These are phyloP conservation scores for Apis laboriosa DNA, from an alignment of 1,140 invertebrate species.

Conservation along the genomic window DNA sequence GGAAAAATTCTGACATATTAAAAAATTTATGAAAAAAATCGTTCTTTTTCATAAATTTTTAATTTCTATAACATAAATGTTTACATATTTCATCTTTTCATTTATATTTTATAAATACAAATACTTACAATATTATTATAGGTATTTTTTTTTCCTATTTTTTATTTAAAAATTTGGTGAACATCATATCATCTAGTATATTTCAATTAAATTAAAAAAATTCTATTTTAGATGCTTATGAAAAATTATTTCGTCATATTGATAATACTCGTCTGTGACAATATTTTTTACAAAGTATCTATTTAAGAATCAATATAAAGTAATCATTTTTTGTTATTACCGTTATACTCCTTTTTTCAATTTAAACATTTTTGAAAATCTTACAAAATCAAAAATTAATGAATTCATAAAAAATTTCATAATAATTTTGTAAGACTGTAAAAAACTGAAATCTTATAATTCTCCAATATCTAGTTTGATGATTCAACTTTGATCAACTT, in stretches of 20 bases:
- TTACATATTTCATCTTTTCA: not conserved
- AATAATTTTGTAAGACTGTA: not conserved
- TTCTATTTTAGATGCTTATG: not conserved
- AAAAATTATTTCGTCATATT: constrained; percentile 10
- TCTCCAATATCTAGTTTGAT: not conserved
- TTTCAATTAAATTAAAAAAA: not conserved
- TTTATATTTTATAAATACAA: not conserved
- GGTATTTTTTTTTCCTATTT: not conserved
- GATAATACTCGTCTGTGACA: not conserved
- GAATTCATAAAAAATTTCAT: constrained; percentile 57
- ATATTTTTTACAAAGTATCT: not conserved
- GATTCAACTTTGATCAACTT: constrained; percentile 24
- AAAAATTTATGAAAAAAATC: not conserved
- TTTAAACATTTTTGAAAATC: constrained; percentile 35
- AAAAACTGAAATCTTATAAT: constrained; percentile 24
- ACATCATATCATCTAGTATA: not conserved
- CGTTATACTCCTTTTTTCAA: constrained; percentile 1
- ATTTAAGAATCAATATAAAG: constrained; percentile 19
- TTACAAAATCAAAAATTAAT: constrained; percentile 38
- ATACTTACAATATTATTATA: not conserved
- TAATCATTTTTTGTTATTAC: constrained; percentile 24
- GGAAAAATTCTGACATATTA: not conserved
- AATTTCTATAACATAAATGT: not conserved
- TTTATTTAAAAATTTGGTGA: not conserved
- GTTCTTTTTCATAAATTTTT: not conserved